A percentile compares a stretch with the other conserved stretches of the same genome.
Evolutionary conservation across 2,113 vertebrate species (phyloP).

Genomic region (Hydrolagus affinis): DNA sequence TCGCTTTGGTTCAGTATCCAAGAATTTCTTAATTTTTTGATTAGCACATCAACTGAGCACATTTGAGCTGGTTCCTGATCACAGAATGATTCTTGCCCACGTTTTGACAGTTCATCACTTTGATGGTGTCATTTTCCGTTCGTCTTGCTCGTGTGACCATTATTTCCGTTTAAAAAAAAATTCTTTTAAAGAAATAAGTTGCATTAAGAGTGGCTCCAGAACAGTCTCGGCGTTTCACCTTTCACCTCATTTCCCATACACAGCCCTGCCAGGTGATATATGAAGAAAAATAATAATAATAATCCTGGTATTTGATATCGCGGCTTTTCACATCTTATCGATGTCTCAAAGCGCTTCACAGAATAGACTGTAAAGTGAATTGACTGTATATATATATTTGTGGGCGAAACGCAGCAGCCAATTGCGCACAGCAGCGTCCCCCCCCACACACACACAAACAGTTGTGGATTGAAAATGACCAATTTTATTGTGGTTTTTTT

Average conservation of each 20-base stretch:
- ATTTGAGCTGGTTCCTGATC: background rate
- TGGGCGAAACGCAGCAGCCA: no score
- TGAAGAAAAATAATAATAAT: no score
- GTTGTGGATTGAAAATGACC: no score
- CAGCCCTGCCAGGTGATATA: background rate
- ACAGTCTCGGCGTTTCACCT: background rate
- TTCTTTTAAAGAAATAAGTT: slow-evolving; percentile 17
- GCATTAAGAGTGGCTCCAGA: background rate
- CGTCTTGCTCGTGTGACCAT: slow-evolving; percentile 5
- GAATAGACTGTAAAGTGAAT: no score
- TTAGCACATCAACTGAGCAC: background rate
- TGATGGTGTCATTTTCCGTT: slow-evolving; percentile 22
- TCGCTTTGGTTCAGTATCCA: background rate
- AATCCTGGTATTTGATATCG: no score
- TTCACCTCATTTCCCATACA: slow-evolving; percentile 5
- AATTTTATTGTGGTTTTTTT: no score
- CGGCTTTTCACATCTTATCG: no score
- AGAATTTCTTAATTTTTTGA: no score
- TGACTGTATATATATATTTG: no score
- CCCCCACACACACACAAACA: no score
- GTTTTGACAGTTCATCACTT: background rate
- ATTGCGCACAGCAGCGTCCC: no score
- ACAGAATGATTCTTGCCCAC: background rate
- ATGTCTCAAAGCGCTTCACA: no score
- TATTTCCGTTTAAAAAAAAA: slow-evolving; percentile 22